Evolutionary conservation across 2,797 vertebrate genomes (phyloP).

Genomic region (Phrynocephalus guinanensis): DNA sequence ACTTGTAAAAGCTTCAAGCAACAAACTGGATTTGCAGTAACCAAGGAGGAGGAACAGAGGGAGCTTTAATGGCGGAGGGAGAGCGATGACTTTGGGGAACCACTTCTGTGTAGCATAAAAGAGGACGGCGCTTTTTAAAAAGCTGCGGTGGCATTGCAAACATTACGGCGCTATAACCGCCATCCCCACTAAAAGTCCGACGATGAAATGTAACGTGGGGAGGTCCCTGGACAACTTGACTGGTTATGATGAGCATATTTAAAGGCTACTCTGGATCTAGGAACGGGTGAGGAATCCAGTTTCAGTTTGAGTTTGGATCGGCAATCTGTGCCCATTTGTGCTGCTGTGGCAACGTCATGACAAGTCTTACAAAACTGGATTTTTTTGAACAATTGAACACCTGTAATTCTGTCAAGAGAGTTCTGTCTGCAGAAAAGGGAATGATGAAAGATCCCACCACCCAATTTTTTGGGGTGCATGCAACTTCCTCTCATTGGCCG

Average conservation of each 20-base stretch:
- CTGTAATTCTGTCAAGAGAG: no score
- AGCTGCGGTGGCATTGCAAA: no score
- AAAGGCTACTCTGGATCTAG: background rate
- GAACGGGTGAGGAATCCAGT: no score
- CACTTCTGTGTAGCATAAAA: background rate
- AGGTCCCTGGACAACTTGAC: background rate
- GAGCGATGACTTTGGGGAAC: background rate
- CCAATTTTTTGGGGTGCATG: no score
- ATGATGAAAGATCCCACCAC: no score
- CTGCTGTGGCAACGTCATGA: no score
- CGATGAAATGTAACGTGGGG: background rate
- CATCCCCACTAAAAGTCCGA: background rate
- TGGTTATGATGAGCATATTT: background rate
- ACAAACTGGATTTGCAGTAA: background rate
- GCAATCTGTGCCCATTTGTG: no score
- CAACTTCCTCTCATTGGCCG: no score
- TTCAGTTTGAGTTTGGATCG: no score
- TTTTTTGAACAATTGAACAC: no score
- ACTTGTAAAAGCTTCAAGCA: background rate
- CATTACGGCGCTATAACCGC: background rate
- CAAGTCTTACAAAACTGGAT: no score
- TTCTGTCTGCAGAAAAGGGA: no score
- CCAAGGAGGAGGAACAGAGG: background rate
- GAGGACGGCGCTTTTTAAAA: background rate
- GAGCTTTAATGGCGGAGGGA: background rate